Base-by-base conservation (phyloP, 2,113 vertebrate genomes). In the Alexandromys fortis region DNA sequence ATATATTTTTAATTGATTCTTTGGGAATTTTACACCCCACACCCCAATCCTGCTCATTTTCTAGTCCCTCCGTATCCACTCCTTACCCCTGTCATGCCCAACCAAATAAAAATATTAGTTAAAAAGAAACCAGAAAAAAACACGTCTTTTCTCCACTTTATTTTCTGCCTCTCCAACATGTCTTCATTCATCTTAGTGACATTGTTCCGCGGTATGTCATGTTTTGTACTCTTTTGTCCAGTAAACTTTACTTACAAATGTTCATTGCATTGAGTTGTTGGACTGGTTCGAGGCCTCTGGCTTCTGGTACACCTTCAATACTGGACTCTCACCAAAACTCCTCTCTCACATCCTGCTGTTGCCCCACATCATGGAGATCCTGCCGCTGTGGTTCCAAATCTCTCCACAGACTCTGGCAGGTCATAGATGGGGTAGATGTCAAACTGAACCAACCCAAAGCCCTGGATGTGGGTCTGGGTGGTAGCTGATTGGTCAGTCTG, bases 51-150 rank as follows among this genome's bases (percentile, higher is more conserved):
- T 72, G 35, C 70, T 72, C 35, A 72, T 38, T 38, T 72, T 35
- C 17, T 1, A 72, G 7, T 21, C 8, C 8, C 35, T 22, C 19
- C 2, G 35, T n/a, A n/a, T 21, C 7, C 6, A 72, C 0, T 3
- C 14, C 68, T 70, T n/a, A 70, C 16, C 35, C 35, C n/a, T 72
- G 35, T 38, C 19, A 9, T 38, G 3, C 21, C 7, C 70, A 9
- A 35, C 7, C 67, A 72, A 72, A 38, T 72, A 38, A 38, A 72
- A 72, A 72, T 22, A 72, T 22, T 72, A 19, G 38, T 72, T 72
- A 35, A 22, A 72, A 38, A 72, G 35, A 72, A 72, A 4, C 70
- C 7, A 38, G 38, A 38, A 58, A 19, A 72, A 35, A 8, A 7
- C 35, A 38, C 19, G 38, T 72, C 3, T 72, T 35, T 72, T 17